Base-by-base conservation (phyloP, 1,140 invertebrate genomes). In the Venustaconcha ellipsiformis region DNA sequence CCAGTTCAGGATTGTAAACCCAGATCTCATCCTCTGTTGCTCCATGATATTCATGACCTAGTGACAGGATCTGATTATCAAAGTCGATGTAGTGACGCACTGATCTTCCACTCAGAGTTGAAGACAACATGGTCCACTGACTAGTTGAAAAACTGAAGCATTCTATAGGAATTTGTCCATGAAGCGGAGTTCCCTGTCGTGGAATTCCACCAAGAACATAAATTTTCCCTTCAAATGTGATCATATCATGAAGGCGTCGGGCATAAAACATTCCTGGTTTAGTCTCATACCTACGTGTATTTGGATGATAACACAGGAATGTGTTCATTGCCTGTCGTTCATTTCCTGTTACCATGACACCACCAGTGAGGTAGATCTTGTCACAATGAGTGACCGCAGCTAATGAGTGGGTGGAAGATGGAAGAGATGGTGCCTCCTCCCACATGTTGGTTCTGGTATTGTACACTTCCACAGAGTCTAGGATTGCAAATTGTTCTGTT, bases 401-500 rank as follows among this genome's bases (percentile, higher is more conserved):
- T 57, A 88, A 77, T 14, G 88, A 89, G 76, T 89, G 88, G 17
- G 86, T 84, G 14, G 88, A 82, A n/a, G 75, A 66, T 11, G 95
- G 95, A 77, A 97, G 90, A 30, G 94, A 92, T 37, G 93, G 93
- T 79, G 94, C 94, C 75, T 94, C 92, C 70, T 92, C 92, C 96
- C 96, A 98, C 57, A 91, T 91, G 86, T 96, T 94, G 15, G 92
- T 93, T 70, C 93, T 89, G 1, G 95, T 95, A 91, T 96, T 94
- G 88, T 95, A 97, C 80, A 93, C 92, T 88, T 97, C 95, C 0
- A 95, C 94, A 17, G 93, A 93, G 70, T 94, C 93, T 65, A 96
- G 93, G 17, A 95, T 96, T 71, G 94, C 95, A 88, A 97, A 96
- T 81, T 95, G 95, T 4, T 96, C 96, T 20, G 97, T 95, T 94